These are phyloP conservation scores for Megaceryle maxima DNA, from an alignment of 2,113 vertebrate genomes.

Conservation along the genomic window DNA sequence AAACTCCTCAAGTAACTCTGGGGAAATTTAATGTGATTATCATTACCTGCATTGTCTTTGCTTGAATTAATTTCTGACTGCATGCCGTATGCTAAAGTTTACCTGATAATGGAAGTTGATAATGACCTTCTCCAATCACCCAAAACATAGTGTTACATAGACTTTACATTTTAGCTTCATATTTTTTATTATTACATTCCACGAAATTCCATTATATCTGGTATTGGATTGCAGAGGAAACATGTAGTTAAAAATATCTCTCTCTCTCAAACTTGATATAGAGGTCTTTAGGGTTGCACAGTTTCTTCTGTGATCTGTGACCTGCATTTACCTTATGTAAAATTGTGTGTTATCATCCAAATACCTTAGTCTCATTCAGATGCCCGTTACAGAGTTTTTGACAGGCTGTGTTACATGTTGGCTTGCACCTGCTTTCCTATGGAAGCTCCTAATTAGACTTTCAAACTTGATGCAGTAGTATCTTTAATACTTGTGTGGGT, in stretches of 20 bases:
- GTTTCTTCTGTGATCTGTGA: not conserved
- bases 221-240: not conserved
- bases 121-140: not conserved
- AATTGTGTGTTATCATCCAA: not conserved
- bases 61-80: not conserved
- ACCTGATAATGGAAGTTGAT: not conserved
- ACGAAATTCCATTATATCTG: not conserved
- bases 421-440: not conserved
- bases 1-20: not conserved
- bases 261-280: not conserved
- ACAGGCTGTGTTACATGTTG: not conserved
- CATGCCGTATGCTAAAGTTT: not conserved
- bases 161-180: not conserved
- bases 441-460: slow-evolving; percentile 23
- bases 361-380: not conserved
- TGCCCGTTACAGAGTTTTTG: not conserved
- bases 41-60: not conserved
- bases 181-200: not conserved
- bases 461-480: slow-evolving; percentile 10
- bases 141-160: not conserved
- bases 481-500: not conserved
- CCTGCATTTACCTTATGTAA: not conserved
- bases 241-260: not conserved
- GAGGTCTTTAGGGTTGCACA: not conserved
- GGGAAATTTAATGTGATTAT: not conserved